phyloP scores from a whole-genome alignment of 1,140 invertebrate species.

The Aphis craccivora region DNA sequence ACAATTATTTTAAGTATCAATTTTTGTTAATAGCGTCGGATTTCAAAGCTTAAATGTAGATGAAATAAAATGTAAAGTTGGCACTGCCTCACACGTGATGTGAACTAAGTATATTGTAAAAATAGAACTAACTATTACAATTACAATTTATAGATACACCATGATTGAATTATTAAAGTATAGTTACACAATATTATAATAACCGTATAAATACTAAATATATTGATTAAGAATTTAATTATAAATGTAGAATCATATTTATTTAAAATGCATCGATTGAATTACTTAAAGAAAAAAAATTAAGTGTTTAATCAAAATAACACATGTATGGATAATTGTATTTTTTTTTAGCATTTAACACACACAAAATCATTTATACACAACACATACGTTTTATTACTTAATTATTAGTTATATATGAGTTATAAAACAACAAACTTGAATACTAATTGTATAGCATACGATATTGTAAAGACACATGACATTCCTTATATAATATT shows the following conservation, averaged over 20 bases:
- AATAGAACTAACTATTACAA: constrained; percentile 47
- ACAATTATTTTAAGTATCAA: neutral
- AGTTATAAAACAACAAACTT: neutral
- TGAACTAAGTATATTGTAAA: constrained; percentile 40
- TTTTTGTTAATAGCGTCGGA: constrained; percentile 33
- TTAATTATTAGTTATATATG: neutral
- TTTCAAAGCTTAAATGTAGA: constrained; percentile 27
- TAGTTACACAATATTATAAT: neutral
- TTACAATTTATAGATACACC: constrained; percentile 38
- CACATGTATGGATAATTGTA: neutral
- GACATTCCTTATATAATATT: neutral
- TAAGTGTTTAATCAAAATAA: neutral
- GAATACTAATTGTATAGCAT: neutral
- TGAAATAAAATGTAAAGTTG: constrained; percentile 48
- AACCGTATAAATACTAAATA: neutral
- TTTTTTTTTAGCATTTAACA: neutral
- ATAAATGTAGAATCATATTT: neutral
- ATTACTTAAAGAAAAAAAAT: neutral
- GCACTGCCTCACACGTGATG: neutral
- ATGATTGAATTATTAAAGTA: neutral
- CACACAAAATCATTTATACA: neutral
- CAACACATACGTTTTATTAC: neutral
- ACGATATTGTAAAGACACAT: neutral
- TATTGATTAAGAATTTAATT: neutral
- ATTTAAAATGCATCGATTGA: neutral